These are phyloP conservation scores for Drosophila sucinea DNA, from an alignment of 1,140 invertebrate species.

Conservation along the genomic window DNA sequence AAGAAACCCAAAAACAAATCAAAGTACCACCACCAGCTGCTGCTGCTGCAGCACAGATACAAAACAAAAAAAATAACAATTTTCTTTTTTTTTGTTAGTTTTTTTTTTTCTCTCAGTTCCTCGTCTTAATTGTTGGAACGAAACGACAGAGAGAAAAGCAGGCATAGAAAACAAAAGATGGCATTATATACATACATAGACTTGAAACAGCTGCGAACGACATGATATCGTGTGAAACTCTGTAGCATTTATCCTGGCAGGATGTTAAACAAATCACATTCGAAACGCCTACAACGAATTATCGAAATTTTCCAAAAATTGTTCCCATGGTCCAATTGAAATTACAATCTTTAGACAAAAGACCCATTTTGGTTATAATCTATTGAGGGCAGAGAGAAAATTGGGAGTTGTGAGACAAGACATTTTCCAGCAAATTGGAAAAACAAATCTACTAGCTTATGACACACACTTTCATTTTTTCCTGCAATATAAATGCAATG, in stretches of 20 bases:
- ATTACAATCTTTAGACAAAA: too few species aligned
- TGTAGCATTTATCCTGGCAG: background rate
- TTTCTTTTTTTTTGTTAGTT: constrained; percentile 1
- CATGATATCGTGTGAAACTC: constrained; percentile 2
- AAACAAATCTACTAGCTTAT: too few species aligned
- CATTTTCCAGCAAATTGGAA: too few species aligned
- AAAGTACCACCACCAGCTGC: background rate
- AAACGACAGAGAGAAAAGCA: background rate
- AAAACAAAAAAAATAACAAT: background rate
- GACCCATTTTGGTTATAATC: too few species aligned
- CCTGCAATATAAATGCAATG: too few species aligned
- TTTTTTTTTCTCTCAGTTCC: background rate
- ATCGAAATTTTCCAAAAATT: background rate
- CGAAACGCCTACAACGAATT: background rate
- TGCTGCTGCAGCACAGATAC: constrained; percentile 1
- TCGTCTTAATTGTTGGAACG: background rate
- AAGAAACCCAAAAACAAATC: constrained; percentile 8
- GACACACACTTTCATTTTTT: too few species aligned
- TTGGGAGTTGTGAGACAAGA: too few species aligned
- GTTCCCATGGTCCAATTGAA: too few species aligned
- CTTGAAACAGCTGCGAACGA: background rate
- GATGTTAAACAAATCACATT: constrained; percentile 17
- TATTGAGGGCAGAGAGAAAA: too few species aligned
- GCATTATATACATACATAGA: background rate
- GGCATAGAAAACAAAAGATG: background rate